Conservation (phyloP, 1,140 invertebrate genomes). For the Drosophila tristis region DNA sequence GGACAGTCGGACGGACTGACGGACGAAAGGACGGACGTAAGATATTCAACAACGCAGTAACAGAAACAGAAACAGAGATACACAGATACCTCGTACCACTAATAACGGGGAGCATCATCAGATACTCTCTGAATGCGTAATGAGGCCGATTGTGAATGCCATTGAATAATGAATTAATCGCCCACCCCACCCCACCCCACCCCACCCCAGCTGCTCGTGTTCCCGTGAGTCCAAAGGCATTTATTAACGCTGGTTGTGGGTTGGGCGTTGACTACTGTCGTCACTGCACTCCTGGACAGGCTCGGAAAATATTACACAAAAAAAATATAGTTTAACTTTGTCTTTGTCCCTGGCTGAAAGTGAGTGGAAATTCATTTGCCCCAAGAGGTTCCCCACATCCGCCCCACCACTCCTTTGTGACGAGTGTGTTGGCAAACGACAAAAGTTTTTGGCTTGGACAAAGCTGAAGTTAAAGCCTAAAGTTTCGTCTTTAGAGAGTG, state of each 20-base stretch:
- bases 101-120: constrained; percentile 19
- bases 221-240: constrained; percentile 32
- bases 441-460: too few relatives aligned
- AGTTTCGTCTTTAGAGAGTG: too few relatives aligned
- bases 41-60: not conserved
- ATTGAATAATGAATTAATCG: constrained; percentile 52
- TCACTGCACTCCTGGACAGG: not conserved
- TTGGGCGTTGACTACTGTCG: not conserved
- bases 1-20: too few relatives aligned
- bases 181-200: not conserved
- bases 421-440: too few relatives aligned
- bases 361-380: too few relatives aligned
- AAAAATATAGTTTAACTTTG: too few relatives aligned
- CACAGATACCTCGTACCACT: not conserved
- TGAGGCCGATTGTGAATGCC: constrained; percentile 23
- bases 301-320: too few relatives aligned
- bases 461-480: too few relatives aligned
- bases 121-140: constrained; percentile 39
- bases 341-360: too few relatives aligned
- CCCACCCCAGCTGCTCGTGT: constrained; percentile 32
- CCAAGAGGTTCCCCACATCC: too few relatives aligned
- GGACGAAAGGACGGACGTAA: too few relatives aligned
- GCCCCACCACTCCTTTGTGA: too few relatives aligned
- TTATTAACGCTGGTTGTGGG: constrained; percentile 7
- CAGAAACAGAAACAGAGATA: not conserved